Percentiles rank a stretch among this genome's conserved stretches.
Conservation (phyloP, 1,140 invertebrate species). For the Luehdorfia chinensis region DNA sequence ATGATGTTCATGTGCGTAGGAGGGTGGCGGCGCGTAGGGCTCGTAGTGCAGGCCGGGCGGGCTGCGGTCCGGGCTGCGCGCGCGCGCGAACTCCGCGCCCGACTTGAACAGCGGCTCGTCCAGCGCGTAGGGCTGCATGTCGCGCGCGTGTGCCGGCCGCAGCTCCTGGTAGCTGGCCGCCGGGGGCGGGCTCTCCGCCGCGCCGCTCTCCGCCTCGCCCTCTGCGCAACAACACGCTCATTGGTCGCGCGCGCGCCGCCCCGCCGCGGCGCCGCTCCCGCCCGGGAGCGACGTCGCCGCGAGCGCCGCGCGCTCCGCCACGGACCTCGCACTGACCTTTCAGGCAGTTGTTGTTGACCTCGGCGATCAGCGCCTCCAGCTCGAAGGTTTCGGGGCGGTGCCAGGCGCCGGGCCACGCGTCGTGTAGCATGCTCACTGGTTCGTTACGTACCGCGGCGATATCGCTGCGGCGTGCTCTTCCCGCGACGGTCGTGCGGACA, state of each 20-base stretch:
- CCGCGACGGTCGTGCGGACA: constrained; percentile 8
- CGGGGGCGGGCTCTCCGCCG: constrained; percentile 55
- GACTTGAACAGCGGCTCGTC: constrained; percentile 60
- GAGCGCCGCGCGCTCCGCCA: background rate
- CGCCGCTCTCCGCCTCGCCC: constrained; percentile 52
- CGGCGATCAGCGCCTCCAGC: constrained; percentile 53
- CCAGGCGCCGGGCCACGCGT: constrained; percentile 46
- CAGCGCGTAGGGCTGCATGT: constrained; percentile 63
- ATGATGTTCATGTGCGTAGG: constrained; percentile 47
- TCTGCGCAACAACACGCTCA: constrained; percentile 53
- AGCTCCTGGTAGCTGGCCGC: constrained; percentile 59
- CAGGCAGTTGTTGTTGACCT: constrained; percentile 56
- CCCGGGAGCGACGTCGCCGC: background rate
- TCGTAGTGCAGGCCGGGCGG: constrained; percentile 58
- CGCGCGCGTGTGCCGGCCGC: constrained; percentile 58
- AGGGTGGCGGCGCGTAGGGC: constrained; percentile 41
- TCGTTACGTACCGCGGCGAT: constrained; percentile 21
- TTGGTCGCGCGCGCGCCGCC: constrained; percentile 21
- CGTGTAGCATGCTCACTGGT: constrained; percentile 50
- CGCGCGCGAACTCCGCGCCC: constrained; percentile 44
- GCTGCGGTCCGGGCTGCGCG: constrained; percentile 48
- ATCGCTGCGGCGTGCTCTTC: constrained; percentile 8
- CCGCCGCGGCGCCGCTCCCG: constrained; percentile 15
- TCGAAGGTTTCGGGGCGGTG: constrained; percentile 41
- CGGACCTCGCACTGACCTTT: constrained; percentile 38